phyloP scores from a whole-genome alignment of 2,113 vertebrate species.

The Rhabdomys dilectus region DNA sequence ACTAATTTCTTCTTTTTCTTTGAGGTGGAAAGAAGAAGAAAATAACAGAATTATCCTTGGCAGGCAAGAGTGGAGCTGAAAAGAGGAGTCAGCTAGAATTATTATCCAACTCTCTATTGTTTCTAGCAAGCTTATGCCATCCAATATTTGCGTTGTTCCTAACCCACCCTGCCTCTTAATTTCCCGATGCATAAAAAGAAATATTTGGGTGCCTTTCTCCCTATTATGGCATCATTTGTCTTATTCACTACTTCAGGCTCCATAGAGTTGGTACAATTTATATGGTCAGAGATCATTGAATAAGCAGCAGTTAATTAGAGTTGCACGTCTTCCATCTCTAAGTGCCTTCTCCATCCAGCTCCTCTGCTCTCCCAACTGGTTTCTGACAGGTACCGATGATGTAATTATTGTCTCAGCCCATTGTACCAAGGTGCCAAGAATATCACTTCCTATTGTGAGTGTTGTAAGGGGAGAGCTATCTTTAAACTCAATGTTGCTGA shows the following conservation, averaged over 20 bases:
- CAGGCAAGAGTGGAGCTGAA: slow-evolving; percentile 50
- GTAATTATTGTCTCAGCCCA: slow-evolving; percentile 37
- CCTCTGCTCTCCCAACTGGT: not conserved
- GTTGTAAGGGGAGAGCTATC: slow-evolving; percentile 61
- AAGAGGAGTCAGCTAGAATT: slow-evolving; percentile 63
- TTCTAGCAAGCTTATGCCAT: slow-evolving; percentile 52
- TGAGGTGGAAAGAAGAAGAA: slow-evolving; percentile 42
- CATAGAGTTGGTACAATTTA: slow-evolving; percentile 48
- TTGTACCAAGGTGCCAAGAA: not conserved
- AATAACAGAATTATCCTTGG: slow-evolving; percentile 54
- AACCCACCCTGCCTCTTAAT: slow-evolving; percentile 64
- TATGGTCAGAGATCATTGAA: slow-evolving; percentile 61
- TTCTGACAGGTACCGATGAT: slow-evolving; percentile 49
- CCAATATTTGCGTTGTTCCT: slow-evolving; percentile 71
- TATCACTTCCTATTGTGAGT: not conserved
- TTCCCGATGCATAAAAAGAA: slow-evolving; percentile 54
- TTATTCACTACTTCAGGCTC: slow-evolving; percentile 34
- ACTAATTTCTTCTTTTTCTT: slow-evolving; percentile 66
- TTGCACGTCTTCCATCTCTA: slow-evolving; percentile 26
- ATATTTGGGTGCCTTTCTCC: slow-evolving; percentile 10
- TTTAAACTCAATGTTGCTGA: slow-evolving; percentile 66
- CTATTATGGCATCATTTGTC: slow-evolving; percentile 19
- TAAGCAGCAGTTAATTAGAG: slow-evolving; percentile 49
- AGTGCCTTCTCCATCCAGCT: not conserved
- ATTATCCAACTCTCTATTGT: slow-evolving; percentile 49